Conservation (phyloP, 37 sponge, comb jelly and placozoan species). For the Cladorhizidae sp. region DNA sequence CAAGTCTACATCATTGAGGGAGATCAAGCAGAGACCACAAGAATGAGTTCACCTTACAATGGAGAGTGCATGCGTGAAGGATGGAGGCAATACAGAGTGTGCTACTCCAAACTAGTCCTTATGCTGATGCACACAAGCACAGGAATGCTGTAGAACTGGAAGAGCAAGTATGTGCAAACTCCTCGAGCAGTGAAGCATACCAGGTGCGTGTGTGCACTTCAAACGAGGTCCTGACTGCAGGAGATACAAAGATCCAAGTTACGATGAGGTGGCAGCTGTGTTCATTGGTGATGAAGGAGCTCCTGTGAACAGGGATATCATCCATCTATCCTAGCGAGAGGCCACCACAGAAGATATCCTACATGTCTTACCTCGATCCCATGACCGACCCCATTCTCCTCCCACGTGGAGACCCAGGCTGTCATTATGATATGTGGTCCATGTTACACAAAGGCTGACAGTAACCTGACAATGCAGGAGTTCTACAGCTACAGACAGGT, state of each 20-base stretch:
- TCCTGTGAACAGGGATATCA: no score
- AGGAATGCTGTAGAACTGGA: not conserved
- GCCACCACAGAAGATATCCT: not conserved
- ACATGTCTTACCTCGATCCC: not conserved
- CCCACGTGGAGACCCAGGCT: not conserved
- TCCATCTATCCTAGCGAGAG: not conserved
- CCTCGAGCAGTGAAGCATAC: not conserved
- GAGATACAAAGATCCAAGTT: not conserved
- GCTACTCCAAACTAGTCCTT: no score
- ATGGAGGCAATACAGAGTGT: no score
- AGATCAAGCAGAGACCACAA: no score
- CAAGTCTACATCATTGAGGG: no score
- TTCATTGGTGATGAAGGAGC: not conserved
- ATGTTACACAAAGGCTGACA: not conserved
- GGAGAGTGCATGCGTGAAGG: no score
- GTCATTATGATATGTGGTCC: not conserved
- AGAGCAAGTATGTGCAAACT: not conserved
- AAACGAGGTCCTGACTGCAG: slow-evolving; percentile 2
- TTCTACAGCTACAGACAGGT: not conserved
- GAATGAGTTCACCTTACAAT: no score
- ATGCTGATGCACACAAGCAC: not conserved
- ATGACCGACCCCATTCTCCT: not conserved
- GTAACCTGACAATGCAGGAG: not conserved
- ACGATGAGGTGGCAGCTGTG: slow-evolving; percentile 5
- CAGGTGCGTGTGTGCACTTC: not conserved